A percentile compares a stretch with the other conserved stretches of the same genome.
Conservation (phyloP, 2,113 vertebrate species). For the Synodontis membranacea region DNA sequence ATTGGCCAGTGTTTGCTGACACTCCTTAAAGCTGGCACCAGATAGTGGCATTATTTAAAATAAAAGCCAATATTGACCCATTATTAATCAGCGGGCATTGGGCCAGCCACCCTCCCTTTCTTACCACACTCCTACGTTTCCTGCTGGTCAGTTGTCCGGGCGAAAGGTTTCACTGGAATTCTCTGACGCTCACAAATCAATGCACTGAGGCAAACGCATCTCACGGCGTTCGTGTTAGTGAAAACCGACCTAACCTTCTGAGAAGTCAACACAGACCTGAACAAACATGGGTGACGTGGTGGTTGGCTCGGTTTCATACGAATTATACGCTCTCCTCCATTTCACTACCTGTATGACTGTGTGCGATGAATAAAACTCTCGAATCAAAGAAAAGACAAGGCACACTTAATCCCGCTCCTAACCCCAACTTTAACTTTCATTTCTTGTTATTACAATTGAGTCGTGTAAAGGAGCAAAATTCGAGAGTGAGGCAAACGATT, state of each 20-base stretch:
- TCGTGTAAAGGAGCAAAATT: not conserved
- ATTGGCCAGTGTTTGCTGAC: not conserved
- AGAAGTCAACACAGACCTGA: not conserved
- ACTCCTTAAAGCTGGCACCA: constrained; percentile 9
- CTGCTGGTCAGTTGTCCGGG: not conserved
- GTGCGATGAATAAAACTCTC: too few species aligned
- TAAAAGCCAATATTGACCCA: constrained; percentile 31
- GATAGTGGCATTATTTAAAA: constrained; percentile 16
- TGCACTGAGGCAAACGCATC: not conserved
- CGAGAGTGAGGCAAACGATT: not conserved
- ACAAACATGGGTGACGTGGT: not conserved
- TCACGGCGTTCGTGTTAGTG: not conserved
- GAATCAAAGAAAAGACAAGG: not conserved
- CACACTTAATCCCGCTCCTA: too few species aligned
- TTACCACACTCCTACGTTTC: not conserved
- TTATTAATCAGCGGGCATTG: constrained; percentile 29
- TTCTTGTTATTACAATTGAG: not conserved
- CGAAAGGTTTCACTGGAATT: constrained; percentile 1
- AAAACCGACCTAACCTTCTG: not conserved
- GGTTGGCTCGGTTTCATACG: not conserved
- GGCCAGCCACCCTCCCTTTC: constrained; percentile 11
- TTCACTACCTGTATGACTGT: too few species aligned
- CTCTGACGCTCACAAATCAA: not conserved
- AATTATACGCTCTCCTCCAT: too few species aligned
- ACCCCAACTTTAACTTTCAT: not conserved